A percentile compares a stretch with the other conserved stretches of the same genome.
Evolutionary conservation across 2,888 invertebrate genomes (phyloP).

Genomic region (Timema podura): DNA sequence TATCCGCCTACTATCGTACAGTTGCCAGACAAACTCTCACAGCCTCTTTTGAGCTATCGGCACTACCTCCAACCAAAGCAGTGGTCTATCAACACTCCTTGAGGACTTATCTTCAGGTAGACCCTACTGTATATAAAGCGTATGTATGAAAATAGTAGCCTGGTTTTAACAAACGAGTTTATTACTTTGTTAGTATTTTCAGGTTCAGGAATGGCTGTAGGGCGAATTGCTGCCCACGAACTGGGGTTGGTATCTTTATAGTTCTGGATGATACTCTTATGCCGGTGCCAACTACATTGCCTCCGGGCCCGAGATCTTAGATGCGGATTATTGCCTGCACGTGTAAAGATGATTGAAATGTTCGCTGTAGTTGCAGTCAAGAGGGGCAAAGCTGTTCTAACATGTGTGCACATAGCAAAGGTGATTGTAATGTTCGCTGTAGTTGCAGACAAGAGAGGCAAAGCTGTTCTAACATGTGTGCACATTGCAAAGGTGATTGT

Average conservation of each 20-base stretch:
- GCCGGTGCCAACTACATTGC: slow-evolving; percentile 1
- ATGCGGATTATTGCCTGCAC: neutral
- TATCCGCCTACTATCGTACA: neutral
- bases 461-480: no score
- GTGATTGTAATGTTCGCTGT: no score
- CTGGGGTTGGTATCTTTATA: neutral
- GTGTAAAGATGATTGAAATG: neutral
- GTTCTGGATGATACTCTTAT: neutral
- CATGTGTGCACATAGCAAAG: no score
- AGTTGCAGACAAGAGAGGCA: no score
- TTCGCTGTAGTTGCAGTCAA: no score
- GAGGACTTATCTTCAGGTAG: slow-evolving; percentile 6
- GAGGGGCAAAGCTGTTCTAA: no score
- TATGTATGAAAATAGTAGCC: no score
- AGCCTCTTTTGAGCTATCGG: neutral
- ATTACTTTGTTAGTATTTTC: slow-evolving; percentile 3
- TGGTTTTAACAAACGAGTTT: neutral
- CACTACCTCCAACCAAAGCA: neutral
- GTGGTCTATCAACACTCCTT: neutral
- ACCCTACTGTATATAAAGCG: neutral
- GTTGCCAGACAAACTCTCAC: slow-evolving; percentile 1
- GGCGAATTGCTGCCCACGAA: neutral
- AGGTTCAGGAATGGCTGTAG: neutral
- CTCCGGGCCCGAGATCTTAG: neutral
- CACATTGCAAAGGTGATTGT: no score